Evolutionary conservation across 2,888 invertebrate species (phyloP), one percentile per base, ranked within the genome.

Genomic region (Schizaphis graminum): DNA sequence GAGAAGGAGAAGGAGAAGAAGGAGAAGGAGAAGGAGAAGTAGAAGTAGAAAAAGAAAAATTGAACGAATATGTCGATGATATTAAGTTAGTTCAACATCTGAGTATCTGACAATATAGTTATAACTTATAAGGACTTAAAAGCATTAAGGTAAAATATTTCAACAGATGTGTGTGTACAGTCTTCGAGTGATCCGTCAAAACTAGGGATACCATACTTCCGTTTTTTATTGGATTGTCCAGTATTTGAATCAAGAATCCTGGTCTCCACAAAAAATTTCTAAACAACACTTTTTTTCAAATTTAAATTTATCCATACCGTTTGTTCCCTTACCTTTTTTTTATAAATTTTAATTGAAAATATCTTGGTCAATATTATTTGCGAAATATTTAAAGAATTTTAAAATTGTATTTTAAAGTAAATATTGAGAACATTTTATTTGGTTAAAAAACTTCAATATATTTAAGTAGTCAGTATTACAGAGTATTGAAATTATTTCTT

Each of bases 11-110:
- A 49, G 49, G 1, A 49, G 49, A 11, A 49, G 11, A 49, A 49
- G 49, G 11, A 49, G 49, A 49, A 49, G 49, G 0, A 5, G 49
- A 49, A 49, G 49, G 1, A 49, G 49, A 49, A 49, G 49, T 1
- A 49, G 13, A 49, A 49, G 1, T 3, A 53, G 49, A 13, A 53
- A 13, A 53, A 53, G 49, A 53, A 53, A 53, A 35, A 77, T 77
- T 21, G 2, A 35, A 77, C 16, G 35, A 35, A 35, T 1, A 77
- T 77, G 1, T 77, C 7, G 67, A 77, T 16, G 21, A 77, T 77
- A 67, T n/a, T n/a, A 77, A 35, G 67, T 77, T 77, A 77, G 67
- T 77, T 77, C n/a, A 67, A 67, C n/a, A 67, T n/a, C 67, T 77
- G 35, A 67, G n/a, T 13, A 67, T n/a, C 67, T 77, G 35, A 77